These are phyloP conservation scores for Apistogramma diplotaenia DNA, from an alignment of 2,113 vertebrate species.

Conservation along the genomic window DNA sequence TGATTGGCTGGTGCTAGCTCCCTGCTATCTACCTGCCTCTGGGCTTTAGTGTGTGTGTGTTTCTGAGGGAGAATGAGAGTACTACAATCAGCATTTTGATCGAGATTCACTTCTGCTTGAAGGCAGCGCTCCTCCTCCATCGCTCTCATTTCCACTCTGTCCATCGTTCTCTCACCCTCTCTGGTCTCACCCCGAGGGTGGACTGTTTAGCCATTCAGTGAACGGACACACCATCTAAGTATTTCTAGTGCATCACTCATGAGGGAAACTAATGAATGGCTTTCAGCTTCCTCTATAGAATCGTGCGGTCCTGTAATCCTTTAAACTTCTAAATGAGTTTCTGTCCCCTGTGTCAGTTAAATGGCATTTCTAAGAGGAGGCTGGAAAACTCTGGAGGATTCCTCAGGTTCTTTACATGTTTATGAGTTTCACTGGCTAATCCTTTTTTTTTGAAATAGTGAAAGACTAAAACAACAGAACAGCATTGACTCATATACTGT, in stretches of 20 bases:
- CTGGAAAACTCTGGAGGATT: not conserved
- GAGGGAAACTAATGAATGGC: not conserved
- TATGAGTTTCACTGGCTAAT: not conserved
- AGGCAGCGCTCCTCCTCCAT: not conserved
- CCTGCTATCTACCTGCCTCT: not conserved
- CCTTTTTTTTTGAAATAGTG: not conserved
- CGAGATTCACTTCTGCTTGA: not conserved
- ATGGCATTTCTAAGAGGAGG: not conserved
- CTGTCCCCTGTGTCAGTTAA: not conserved
- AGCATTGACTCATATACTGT: not conserved
- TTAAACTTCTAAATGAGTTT: constrained; percentile 19
- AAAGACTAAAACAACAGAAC: not conserved
- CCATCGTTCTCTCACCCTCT: not conserved
- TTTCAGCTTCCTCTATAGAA: not conserved
- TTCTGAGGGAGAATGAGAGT: not conserved
- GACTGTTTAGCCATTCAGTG: not conserved
- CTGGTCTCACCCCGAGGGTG: no score
- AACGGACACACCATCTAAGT: not conserved
- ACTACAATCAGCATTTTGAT: constrained; percentile 1
- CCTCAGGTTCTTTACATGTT: not conserved
- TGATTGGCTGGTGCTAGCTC: not conserved
- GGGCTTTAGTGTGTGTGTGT: not conserved
- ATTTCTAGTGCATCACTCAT: not conserved
- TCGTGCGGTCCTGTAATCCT: not conserved
- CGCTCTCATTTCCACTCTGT: not conserved